phyloP scores from a whole-genome alignment of 2,888 invertebrate genomes.

The Neoscelio sp. region DNA sequence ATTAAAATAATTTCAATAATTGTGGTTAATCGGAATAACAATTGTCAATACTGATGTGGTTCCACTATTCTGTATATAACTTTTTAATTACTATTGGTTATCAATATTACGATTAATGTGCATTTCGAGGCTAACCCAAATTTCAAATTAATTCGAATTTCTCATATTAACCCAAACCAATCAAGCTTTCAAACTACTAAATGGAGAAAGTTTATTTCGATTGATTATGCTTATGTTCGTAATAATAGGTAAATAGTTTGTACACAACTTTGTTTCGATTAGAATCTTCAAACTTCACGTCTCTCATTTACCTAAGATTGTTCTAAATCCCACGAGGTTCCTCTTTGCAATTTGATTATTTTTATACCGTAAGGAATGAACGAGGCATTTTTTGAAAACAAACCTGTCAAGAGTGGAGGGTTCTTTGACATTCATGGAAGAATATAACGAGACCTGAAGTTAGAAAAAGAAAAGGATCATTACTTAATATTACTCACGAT shows the following conservation, averaged over 20 bases:
- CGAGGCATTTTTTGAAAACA: neutral
- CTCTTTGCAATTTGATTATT: constrained; percentile 13
- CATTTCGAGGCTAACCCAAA: constrained; percentile 44
- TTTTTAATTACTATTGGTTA: constrained; percentile 20
- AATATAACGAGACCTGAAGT: constrained; percentile 25
- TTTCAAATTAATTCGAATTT: constrained; percentile 54
- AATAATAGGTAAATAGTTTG: constrained; percentile 25
- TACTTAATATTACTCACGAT: constrained; percentile 39
- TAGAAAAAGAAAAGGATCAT: constrained; percentile 10
- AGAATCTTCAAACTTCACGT: neutral
- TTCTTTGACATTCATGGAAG: constrained; percentile 23
- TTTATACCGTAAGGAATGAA: no score
- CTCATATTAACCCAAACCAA: constrained; percentile 46
- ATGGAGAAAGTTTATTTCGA: constrained; percentile 49
- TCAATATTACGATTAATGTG: constrained; percentile 28
- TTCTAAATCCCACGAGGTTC: neutral
- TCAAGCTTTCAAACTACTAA: constrained; percentile 34
- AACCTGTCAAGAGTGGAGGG: constrained; percentile 18
- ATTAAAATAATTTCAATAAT: neutral
- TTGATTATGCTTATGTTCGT: constrained; percentile 35
- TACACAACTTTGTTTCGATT: constrained; percentile 1
- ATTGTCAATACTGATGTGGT: constrained; percentile 1
- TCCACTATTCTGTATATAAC: constrained; percentile 6
- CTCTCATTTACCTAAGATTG: constrained; percentile 15
- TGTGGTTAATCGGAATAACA: neutral